Evolutionary conservation across 1,140 invertebrate genomes (phyloP).

Genomic region (Orchestia grillus): DNA sequence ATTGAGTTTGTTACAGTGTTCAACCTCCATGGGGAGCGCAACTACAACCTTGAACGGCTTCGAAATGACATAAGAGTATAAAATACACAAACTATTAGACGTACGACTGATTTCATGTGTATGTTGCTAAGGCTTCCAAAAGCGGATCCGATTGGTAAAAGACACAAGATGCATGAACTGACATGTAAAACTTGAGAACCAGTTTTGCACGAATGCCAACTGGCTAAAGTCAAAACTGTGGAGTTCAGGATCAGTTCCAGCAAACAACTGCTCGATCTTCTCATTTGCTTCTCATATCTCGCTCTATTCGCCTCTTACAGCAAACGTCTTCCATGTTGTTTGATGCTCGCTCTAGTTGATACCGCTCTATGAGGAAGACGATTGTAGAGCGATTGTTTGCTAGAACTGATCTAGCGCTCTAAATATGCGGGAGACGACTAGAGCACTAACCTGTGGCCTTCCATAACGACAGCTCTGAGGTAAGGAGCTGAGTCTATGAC

Average conservation of each 20-base stretch:
- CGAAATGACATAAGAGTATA: not conserved
- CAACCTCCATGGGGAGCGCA: not conserved
- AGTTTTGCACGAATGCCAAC: not conserved
- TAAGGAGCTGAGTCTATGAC: conserved; percentile 70
- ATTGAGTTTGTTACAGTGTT: not conserved
- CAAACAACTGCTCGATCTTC: no score
- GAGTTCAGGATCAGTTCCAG: no score
- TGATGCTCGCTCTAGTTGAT: no score
- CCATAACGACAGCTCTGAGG: conserved; percentile 74
- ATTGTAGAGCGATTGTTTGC: no score
- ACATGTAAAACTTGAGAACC: not conserved
- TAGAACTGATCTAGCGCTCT: no score
- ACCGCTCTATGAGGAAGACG: no score
- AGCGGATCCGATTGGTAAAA: not conserved
- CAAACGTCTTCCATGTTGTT: no score
- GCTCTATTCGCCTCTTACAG: no score
- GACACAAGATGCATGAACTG: not conserved
- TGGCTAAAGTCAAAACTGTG: no score
- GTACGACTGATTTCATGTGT: not conserved
- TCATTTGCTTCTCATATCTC: no score
- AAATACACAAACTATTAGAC: not conserved
- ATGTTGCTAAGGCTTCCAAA: not conserved
- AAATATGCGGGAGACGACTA: no score
- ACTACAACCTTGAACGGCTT: not conserved
- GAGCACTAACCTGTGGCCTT: conserved; percentile 72